Evolutionary conservation across 1,140 invertebrate species (phyloP).

Genomic region (Drosophila neocordata): DNA sequence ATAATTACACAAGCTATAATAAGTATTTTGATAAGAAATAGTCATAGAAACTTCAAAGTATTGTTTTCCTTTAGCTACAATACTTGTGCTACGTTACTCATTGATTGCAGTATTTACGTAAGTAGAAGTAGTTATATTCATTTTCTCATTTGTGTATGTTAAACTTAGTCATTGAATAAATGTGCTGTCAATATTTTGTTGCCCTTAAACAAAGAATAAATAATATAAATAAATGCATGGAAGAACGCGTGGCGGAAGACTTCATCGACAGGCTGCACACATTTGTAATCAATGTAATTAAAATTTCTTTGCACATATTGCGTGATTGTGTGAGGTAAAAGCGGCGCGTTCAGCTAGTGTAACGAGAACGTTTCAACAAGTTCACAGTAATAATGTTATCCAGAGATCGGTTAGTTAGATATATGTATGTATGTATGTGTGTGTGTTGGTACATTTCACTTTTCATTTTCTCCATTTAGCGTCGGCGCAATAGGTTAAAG

Average conservation of each 20-base stretch:
- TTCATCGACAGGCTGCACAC: slow-evolving; percentile 28
- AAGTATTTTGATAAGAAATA: too few relatives aligned
- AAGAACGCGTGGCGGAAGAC: slow-evolving; percentile 33
- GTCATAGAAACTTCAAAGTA: too few relatives aligned
- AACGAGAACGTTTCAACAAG: slow-evolving; percentile 38
- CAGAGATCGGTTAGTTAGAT: slow-evolving; percentile 1
- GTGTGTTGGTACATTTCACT: slow-evolving; percentile 47
- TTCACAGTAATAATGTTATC: neutral
- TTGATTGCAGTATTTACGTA: too few relatives aligned
- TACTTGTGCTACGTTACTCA: too few relatives aligned
- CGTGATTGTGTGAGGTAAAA: slow-evolving; percentile 12
- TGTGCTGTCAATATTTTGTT: too few relatives aligned
- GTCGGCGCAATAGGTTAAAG: slow-evolving; percentile 47
- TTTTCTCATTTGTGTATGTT: too few relatives aligned
- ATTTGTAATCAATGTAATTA: slow-evolving; percentile 32
- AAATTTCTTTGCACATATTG: slow-evolving; percentile 26
- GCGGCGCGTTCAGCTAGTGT: slow-evolving; percentile 37
- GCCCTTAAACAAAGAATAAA: neutral
- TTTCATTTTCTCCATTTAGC: slow-evolving; percentile 45
- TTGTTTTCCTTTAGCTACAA: too few relatives aligned
- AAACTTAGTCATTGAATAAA: too few relatives aligned
- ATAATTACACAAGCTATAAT: too few relatives aligned
- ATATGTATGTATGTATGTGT: slow-evolving; percentile 37
- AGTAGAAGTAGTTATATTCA: too few relatives aligned
- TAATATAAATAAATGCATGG: neutral